phyloP scores from a whole-genome alignment of 2,113 vertebrate species.

The Sterrhoptilus dennistouni region DNA sequence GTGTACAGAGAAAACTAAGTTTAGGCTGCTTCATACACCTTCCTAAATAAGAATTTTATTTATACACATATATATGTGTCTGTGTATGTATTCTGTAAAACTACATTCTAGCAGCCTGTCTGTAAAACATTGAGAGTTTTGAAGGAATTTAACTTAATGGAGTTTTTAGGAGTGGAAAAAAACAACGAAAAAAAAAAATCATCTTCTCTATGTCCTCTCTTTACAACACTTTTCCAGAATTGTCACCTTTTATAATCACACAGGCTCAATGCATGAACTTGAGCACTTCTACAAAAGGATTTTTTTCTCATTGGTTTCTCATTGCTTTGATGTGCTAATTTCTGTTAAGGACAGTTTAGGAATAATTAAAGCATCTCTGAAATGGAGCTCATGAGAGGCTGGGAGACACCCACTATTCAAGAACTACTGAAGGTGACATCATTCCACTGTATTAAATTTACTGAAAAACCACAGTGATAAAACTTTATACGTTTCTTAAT shows the following conservation, averaged over 20 bases:
- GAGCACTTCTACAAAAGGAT: constrained; percentile 1
- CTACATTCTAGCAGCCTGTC: neutral
- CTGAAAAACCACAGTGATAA: neutral
- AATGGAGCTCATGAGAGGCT: neutral
- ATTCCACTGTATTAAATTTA: neutral
- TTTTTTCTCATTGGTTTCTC: constrained; percentile 37
- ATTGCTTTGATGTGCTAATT: constrained; percentile 68
- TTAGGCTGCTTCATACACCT: neutral
- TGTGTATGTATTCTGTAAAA: too few relatives aligned
- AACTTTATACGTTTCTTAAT: neutral
- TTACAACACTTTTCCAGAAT: neutral
- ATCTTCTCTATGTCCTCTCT: neutral
- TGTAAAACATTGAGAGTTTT: neutral
- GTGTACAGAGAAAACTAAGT: neutral
- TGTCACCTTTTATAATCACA: constrained; percentile 14
- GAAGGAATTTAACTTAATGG: neutral
- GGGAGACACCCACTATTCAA: constrained; percentile 7
- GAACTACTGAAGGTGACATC: constrained; percentile 47
- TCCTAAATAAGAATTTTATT: neutral
- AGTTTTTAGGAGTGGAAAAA: neutral
- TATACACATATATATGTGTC: too few relatives aligned
- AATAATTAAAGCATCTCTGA: constrained; percentile 56
- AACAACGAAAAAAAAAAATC: neutral
- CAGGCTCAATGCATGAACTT: constrained; percentile 2
- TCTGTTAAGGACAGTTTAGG: constrained; percentile 55